Conservation (phyloP, 2,113 vertebrate species). For the Tichodroma muraria region DNA sequence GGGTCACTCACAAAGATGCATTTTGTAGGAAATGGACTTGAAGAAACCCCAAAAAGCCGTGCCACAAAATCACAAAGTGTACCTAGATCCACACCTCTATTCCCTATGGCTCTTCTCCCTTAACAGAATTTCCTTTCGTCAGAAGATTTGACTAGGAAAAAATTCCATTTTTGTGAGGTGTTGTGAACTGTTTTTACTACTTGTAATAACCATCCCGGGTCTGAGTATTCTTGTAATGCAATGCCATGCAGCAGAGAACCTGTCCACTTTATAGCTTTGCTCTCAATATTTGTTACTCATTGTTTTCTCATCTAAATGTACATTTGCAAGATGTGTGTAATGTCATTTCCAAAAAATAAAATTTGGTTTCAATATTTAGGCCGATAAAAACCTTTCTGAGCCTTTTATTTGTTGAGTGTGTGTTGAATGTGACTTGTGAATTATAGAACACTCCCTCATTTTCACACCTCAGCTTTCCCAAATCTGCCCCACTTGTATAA, state of each 20-base stretch:
- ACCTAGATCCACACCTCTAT: neutral
- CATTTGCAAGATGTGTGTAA: conserved; percentile 85
- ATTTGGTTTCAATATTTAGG: conserved; percentile 76
- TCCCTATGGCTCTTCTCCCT: conserved; percentile 28
- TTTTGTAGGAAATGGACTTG: conserved; percentile 17
- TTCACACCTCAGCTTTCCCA: neutral
- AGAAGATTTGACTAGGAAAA: conserved; percentile 64
- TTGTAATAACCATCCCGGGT: conserved; percentile 48
- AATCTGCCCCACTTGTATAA: neutral
- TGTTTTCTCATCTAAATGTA: conserved; percentile 79
- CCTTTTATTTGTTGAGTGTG: neutral
- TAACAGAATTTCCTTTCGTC: conserved; percentile 59
- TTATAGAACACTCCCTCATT: accelerated
- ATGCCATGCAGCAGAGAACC: conserved; percentile 65
- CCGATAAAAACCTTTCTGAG: conserved; percentile 18
- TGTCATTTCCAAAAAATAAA: conserved; percentile 85
- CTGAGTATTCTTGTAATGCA: conserved; percentile 57
- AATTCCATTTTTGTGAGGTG: conserved; percentile 59
- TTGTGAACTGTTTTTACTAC: conserved; percentile 70
- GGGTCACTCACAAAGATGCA: neutral
- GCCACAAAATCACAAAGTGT: conserved; percentile 3
- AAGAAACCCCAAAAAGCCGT: neutral
- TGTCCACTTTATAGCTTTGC: conserved; percentile 73
- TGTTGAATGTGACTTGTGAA: neutral
- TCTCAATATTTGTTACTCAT: conserved; percentile 73